Conservation (phyloP, 2,113 vertebrate species). For the Eulemur rufifrons region DNA sequence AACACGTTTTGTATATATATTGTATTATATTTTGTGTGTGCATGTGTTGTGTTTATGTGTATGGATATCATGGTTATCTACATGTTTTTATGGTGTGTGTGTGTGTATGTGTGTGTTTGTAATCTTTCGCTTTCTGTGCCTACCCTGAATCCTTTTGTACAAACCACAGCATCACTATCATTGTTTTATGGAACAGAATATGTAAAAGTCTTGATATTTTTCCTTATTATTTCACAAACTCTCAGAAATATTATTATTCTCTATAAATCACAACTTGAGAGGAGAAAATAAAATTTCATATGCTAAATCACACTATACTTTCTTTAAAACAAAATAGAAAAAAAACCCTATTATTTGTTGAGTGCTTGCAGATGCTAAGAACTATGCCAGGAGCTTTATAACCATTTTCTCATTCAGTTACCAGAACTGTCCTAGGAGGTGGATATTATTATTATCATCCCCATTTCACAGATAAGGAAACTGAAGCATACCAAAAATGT, state of each 20-base stretch:
- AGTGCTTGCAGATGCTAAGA: background rate
- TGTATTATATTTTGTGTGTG: background rate
- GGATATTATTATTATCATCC: background rate
- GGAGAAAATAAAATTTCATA: background rate
- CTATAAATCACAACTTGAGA: background rate
- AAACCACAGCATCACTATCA: background rate
- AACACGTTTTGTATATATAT: background rate
- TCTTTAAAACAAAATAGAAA: slow-evolving; percentile 24
- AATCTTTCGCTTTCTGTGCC: background rate
- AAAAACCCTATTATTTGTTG: background rate
- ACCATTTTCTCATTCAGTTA: background rate
- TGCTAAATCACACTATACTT: background rate
- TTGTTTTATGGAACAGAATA: background rate
- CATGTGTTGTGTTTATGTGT: background rate
- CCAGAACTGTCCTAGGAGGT: background rate
- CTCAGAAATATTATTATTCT: background rate
- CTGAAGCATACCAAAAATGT: background rate
- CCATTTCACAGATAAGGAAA: slow-evolving; percentile 14
- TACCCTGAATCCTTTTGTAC: background rate
- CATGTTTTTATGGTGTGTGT: background rate
- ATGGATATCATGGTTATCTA: background rate
- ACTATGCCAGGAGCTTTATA: background rate
- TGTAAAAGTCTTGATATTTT: background rate
- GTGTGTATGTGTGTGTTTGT: background rate
- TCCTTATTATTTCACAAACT: background rate